Conservation (phyloP, 2,888 invertebrate species). For the Cosmorhoe ocellata region DNA sequence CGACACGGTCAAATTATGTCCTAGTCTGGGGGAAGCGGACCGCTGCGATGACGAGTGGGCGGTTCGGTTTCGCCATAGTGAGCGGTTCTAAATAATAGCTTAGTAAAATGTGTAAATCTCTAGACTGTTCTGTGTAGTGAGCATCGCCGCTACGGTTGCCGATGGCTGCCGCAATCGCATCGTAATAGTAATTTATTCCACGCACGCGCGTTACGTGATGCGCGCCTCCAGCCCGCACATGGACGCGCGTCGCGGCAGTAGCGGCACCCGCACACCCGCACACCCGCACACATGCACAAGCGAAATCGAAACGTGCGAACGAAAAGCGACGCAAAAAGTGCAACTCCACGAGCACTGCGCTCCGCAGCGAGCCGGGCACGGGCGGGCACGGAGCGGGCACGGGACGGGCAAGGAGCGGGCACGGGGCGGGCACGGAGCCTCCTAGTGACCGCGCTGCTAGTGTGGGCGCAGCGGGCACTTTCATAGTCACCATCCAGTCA, state of each 20-base stretch:
- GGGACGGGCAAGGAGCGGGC: too few species aligned
- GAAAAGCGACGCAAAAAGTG: slow-evolving; percentile 56
- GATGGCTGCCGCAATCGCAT: slow-evolving; percentile 26
- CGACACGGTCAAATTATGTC: neutral
- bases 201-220: slow-evolving; percentile 47
- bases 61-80: slow-evolving; percentile 3
- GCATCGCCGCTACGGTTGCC: neutral
- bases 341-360: slow-evolving; percentile 36
- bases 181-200: slow-evolving; percentile 41
- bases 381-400: too few species aligned
- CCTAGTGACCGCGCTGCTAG: too few species aligned
- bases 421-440: too few species aligned
- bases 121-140: slow-evolving; percentile 16
- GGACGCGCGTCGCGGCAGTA: slow-evolving; percentile 28
- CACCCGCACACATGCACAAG: slow-evolving; percentile 13
- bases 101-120: too few species aligned
- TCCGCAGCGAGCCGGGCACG: too few species aligned
- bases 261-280: neutral
- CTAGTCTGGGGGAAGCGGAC: neutral
- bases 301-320: slow-evolving; percentile 64
- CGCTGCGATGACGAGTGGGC: neutral
- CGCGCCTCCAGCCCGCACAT: too few species aligned
- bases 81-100: slow-evolving; percentile 3
- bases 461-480: too few species aligned
- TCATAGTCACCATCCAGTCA: neutral